Evolutionary conservation across 1,140 invertebrate species (phyloP), one percentile per base, ranked within the genome.

Genomic region (Protaetia brevitarsis): DNA sequence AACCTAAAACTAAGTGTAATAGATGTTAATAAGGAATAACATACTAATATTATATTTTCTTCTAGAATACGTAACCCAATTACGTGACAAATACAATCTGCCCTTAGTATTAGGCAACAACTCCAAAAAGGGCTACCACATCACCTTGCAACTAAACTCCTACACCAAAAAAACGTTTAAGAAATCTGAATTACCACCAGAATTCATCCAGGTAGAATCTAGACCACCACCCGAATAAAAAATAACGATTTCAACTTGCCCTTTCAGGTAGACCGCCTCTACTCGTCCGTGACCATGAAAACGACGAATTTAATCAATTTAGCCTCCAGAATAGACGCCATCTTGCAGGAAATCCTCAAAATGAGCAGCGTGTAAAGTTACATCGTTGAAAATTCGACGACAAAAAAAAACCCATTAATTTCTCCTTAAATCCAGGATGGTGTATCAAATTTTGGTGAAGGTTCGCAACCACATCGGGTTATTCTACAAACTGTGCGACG

Each of bases 401-500:
- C 16, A 6, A 8, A n/a, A n/a, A n/a, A 57, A 57, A 27, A 45
- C n/a, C 5, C 1, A 64, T 60, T 19, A 13, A 59, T 11, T 60
- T 45, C n/a, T n/a, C n/a, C n/a, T n/a, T n/a, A n/a, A n/a, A n/a
- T 80, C 30, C 73, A 91, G 88, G 31, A 80, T 89, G n/a, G 80
- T 90, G 11, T 80, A 79, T 37, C 76, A 85, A 27, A 73, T 89
- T 27, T 72, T 89, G 0, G 81, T 83, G 63, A 82, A 85, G 56
- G 79, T 95, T 4, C 82, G 87, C 64, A 81, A 87, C 51, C 82
- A 90, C 59, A 88, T 94, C 72, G 81, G 85, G 0, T 88, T 87
- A 69, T 80, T 96, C 5, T 94, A 95, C 77, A 87, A 88, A 72
- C 76, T 96, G 16, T 90, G 89, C 66, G 92, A 94, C 71, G 83